phyloP scores from a whole-genome alignment of 2,113 vertebrate genomes.

The Corvus hawaiiensis region DNA sequence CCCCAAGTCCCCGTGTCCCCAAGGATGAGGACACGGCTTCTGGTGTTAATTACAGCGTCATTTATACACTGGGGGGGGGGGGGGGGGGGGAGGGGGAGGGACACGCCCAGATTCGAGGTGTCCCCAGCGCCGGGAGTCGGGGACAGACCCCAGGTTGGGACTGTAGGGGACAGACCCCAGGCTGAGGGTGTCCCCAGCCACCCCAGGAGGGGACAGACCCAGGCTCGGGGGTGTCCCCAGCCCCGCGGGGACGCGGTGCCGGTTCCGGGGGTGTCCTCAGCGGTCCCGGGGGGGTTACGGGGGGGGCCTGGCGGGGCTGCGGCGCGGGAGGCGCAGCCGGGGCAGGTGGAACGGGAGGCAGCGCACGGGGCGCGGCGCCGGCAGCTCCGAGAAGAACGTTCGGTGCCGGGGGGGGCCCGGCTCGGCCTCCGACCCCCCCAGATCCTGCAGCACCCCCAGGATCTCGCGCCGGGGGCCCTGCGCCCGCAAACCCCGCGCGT shows the following conservation, averaged over 20 bases:
- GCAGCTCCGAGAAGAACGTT: conserved; percentile 81
- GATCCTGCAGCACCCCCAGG: conserved; percentile 81
- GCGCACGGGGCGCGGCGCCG: conserved; percentile 75
- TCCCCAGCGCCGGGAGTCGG: neutral
- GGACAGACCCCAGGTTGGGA: neutral
- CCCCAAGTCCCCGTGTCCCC: neutral
- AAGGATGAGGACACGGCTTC: neutral
- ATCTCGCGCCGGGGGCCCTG: conserved; percentile 79
- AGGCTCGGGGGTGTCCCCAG: neutral
- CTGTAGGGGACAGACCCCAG: neutral
- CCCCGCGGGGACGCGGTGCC: no score
- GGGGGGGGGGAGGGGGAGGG: neutral
- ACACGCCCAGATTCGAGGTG: neutral
- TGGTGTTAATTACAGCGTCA: neutral
- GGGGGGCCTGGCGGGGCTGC: neutral
- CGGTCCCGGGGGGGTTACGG: neutral
- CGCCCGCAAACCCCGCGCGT: conserved; percentile 81
- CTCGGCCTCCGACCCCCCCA: conserved; percentile 53
- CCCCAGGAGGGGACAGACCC: neutral
- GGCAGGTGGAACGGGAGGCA: conserved; percentile 77
- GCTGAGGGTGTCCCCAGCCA: neutral
- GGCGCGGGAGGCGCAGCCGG: conserved; percentile 4
- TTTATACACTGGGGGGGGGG: neutral
- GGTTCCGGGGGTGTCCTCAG: neutral
- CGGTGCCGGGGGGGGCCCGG: conserved; percentile 51